These are phyloP conservation scores for Polymixis lichenea DNA, from an alignment of 2,888 invertebrate genomes.

Conservation along the genomic window DNA sequence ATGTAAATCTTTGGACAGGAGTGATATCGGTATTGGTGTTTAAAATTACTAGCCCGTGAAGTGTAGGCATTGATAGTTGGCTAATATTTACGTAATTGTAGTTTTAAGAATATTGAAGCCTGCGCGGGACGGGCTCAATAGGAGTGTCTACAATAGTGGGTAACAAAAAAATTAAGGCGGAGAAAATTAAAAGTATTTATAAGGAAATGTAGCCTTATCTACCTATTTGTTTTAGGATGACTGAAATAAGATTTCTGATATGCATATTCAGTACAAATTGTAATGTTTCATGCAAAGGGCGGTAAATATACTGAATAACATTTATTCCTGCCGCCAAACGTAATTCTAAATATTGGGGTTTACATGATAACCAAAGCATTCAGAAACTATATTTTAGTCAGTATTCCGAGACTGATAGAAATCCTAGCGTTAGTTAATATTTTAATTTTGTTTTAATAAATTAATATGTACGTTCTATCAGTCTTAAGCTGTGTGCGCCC, in stretches of 20 bases:
- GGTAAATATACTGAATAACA: constrained; percentile 37
- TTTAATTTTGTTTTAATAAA: constrained; percentile 51
- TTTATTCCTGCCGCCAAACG: constrained; percentile 24
- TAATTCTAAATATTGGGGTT: constrained; percentile 27
- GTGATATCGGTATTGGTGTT: constrained; percentile 58
- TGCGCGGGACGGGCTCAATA: constrained; percentile 30
- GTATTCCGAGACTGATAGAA: constrained; percentile 68
- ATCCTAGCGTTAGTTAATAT: constrained; percentile 57
- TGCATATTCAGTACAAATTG: constrained; percentile 44
- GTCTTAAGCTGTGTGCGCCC: constrained; percentile 50
- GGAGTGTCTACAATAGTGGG: constrained; percentile 43
- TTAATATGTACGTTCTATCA: constrained; percentile 56
- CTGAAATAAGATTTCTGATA: constrained; percentile 65
- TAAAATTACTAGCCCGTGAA: constrained; percentile 48
- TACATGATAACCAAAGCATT: constrained; percentile 56
- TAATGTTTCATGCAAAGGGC: constrained; percentile 22
- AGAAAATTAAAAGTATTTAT: constrained; percentile 48
- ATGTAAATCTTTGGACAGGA: constrained; percentile 48
- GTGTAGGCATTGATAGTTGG: constrained; percentile 51
- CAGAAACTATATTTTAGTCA: constrained; percentile 64
- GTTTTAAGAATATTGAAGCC: constrained; percentile 53
- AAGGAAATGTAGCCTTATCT: constrained; percentile 58
- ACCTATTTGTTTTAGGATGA: constrained; percentile 66
- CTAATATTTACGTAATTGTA: constrained; percentile 58
- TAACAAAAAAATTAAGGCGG: constrained; percentile 33